phyloP scores from a whole-genome alignment of 2,797 vertebrate genomes.

The Anniella stebbinsi region DNA sequence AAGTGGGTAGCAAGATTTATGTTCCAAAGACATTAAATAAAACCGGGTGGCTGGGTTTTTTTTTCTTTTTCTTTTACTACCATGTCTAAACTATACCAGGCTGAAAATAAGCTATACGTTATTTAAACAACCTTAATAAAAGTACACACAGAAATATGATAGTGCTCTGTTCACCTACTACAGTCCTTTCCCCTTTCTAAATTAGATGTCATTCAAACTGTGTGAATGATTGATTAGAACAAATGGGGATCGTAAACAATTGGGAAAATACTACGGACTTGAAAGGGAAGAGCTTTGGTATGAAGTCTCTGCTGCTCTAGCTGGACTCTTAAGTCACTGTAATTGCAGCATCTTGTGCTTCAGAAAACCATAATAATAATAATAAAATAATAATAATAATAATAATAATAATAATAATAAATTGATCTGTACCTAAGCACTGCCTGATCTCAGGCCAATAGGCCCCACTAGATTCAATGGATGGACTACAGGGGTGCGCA shows the following conservation, averaged over 20 bases:
- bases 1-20: constrained; percentile 48
- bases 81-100: constrained; percentile 21
- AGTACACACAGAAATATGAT: background rate
- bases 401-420: no score
- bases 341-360: constrained; percentile 23
- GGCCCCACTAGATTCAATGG: constrained; percentile 26
- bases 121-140: constrained; percentile 43
- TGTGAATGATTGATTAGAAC: constrained; percentile 10
- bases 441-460: background rate
- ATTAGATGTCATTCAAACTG: constrained; percentile 38
- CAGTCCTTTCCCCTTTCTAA: constrained; percentile 25
- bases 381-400: no score
- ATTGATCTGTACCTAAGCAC: background rate
- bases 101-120: constrained; percentile 24
- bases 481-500: background rate
- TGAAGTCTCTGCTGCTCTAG: background rate
- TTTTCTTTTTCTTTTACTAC: constrained; percentile 31
- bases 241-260: constrained; percentile 16
- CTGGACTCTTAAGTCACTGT: constrained; percentile 29
- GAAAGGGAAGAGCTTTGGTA: constrained; percentile 12
- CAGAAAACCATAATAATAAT: background rate
- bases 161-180: background rate
- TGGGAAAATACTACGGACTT: background rate
- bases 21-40: constrained; percentile 37
- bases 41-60: constrained; percentile 4